These are phyloP conservation scores for Hylia prasina DNA, from an alignment of 2,113 vertebrate species.

Conservation along the genomic window DNA sequence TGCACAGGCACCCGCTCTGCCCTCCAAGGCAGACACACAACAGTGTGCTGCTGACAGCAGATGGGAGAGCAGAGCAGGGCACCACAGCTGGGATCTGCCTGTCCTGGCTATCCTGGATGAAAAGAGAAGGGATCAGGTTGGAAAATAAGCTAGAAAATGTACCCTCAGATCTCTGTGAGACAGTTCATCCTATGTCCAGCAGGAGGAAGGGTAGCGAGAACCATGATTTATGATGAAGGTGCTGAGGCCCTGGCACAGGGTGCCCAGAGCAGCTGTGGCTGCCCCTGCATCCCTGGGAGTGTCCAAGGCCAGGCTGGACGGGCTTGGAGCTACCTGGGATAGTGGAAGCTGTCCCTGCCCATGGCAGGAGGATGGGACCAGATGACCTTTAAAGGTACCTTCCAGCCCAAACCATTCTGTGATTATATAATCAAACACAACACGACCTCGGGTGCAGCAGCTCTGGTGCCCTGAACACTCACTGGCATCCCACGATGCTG, in stretches of 20 bases:
- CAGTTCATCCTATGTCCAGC: neutral
- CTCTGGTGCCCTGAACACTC: neutral
- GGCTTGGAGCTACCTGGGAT: rapidly evolving
- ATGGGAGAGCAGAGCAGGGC: neutral
- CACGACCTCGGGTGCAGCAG: neutral
- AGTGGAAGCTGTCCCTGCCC: neutral
- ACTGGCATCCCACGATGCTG: rapidly evolving
- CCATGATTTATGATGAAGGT: neutral
- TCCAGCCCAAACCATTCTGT: neutral
- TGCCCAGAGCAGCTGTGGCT: neutral
- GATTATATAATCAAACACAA: neutral
- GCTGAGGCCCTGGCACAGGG: neutral
- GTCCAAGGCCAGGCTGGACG: rapidly evolving
- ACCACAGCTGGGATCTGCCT: neutral
- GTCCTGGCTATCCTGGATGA: neutral
- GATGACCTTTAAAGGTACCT: rapidly evolving
- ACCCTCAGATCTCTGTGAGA: neutral
- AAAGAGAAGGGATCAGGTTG: neutral
- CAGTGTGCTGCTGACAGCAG: neutral
- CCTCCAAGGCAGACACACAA: rapidly evolving
- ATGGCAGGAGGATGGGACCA: rapidly evolving
- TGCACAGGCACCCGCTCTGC: rapidly evolving
- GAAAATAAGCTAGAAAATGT: neutral
- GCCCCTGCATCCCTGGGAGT: neutral
- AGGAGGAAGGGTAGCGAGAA: neutral